Percentiles rank a stretch among this genome's conserved stretches.
Conservation (phyloP, 2,888 invertebrate species). For the Carpatolechia fugitivella region DNA sequence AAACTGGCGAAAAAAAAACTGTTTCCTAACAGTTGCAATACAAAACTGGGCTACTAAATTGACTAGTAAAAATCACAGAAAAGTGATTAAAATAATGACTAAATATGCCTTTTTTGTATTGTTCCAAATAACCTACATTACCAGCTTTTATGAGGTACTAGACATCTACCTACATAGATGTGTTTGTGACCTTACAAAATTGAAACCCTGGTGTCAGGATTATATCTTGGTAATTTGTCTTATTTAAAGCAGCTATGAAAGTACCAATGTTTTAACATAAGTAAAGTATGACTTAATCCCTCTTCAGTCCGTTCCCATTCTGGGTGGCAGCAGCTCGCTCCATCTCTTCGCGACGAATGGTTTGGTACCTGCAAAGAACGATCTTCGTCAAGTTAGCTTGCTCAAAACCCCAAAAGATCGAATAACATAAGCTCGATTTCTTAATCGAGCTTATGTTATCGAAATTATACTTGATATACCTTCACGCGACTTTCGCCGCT, state of each 20-base stretch:
- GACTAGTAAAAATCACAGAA: constrained; percentile 53
- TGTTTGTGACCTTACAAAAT: neutral
- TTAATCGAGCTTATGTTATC: no score
- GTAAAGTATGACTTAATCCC: constrained; percentile 69
- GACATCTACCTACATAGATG: neutral
- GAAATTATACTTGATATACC: no score
- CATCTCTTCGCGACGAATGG: constrained; percentile 73
- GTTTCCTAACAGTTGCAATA: constrained; percentile 26
- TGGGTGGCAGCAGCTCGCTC: constrained; percentile 66
- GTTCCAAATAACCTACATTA: neutral
- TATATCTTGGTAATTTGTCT: neutral
- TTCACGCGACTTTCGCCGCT: no score
- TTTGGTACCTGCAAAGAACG: constrained; percentile 71
- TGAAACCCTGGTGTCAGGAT: neutral
- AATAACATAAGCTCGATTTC: no score
- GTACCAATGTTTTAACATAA: neutral
- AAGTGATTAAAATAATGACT: constrained; percentile 22
- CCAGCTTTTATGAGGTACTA: neutral
- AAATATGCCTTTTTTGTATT: neutral
- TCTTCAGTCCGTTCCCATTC: constrained; percentile 81
- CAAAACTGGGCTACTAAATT: constrained; percentile 29
- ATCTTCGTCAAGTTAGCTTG: no score
- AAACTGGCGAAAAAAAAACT: neutral
- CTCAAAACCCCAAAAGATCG: no score
- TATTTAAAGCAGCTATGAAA: neutral